A percentile compares a stretch with the other conserved stretches of the same genome.
These are phyloP conservation scores for Hydrolagus affinis DNA, from an alignment of 2,113 vertebrate species.

Conservation along the genomic window DNA sequence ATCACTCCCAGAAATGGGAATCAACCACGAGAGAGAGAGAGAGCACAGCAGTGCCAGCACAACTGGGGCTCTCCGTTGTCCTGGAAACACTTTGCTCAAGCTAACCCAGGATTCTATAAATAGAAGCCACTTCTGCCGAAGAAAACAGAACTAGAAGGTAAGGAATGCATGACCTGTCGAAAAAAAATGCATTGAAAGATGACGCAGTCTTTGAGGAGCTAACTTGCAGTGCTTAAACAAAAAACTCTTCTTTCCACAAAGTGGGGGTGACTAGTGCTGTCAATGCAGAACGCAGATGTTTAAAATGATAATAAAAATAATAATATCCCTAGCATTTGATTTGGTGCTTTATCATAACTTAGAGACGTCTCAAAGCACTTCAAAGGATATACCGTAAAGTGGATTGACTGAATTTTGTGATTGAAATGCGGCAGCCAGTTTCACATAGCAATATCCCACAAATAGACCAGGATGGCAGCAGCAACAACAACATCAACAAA, in stretches of 20 bases:
- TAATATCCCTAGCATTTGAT: too few species aligned
- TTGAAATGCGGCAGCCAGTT: too few species aligned
- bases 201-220: neutral
- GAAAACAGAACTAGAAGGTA: neutral
- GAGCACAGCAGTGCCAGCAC: neutral
- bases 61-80: neutral
- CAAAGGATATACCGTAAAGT: too few species aligned
- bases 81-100: neutral
- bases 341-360: too few species aligned
- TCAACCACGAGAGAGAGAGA: neutral
- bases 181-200: neutral
- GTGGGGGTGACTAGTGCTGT: neutral
- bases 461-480: too few species aligned
- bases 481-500: too few species aligned
- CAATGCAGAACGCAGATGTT: neutral
- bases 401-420: too few species aligned
- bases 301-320: too few species aligned
- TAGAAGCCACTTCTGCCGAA: neutral
- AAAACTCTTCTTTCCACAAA: neutral
- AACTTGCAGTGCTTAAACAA: neutral
- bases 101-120: conserved; percentile 17
- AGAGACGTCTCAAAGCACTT: too few species aligned
- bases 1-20: neutral
- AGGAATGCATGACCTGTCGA: too few species aligned
- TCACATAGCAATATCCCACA: too few species aligned